Evolutionary conservation across 2,113 vertebrate species (phyloP).

Genomic region (cattle (Bos taurus)): DNA sequence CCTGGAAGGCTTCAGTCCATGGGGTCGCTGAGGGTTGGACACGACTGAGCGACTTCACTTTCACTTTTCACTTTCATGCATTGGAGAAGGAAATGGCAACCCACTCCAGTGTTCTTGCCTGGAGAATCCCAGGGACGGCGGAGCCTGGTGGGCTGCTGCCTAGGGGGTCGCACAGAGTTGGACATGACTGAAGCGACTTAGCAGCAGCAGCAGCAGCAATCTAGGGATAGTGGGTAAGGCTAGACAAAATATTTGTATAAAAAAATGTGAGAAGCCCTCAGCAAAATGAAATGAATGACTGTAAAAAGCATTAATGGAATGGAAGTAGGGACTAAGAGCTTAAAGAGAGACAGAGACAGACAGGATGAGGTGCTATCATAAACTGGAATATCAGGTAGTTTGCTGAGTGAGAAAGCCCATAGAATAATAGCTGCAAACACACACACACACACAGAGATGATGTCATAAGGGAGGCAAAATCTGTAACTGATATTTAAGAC

Average conservation of each 20-base stretch:
- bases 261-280: neutral
- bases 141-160: no score
- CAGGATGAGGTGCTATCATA: neutral
- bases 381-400: neutral
- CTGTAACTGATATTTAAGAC: neutral
- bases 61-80: no score
- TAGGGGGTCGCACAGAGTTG: no score
- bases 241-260: neutral
- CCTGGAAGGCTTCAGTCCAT: no score
- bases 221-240: neutral
- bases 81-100: no score
- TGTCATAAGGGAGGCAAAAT: neutral
- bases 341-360: neutral
- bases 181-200: no score
- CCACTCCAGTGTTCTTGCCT: no score
- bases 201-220: no score
- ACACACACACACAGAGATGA: neutral
- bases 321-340: neutral
- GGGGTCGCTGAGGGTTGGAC: no score
- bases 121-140: no score
- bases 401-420: neutral
- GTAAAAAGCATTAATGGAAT: neutral
- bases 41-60: no score
- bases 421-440: neutral
- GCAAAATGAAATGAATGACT: neutral